Base-by-base conservation (phyloP, 2,113 vertebrate species). In the Theropithecus gelada region DNA sequence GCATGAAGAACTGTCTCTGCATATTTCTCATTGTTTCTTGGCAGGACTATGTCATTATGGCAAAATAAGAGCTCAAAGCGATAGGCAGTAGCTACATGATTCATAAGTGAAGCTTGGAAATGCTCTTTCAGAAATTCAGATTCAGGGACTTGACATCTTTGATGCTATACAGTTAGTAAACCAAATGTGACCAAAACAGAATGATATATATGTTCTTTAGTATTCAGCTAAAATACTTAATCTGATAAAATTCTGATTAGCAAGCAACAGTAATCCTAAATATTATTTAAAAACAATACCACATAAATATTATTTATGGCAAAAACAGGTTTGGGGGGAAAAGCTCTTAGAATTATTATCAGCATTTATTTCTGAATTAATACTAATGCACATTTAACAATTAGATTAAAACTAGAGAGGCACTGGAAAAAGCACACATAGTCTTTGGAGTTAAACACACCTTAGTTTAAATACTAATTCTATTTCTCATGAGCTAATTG, bases 11-110 rank as follows among this genome's bases (percentile, higher is more conserved):
- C 64, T 48, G 75, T 32, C 66, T 88, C 72, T 38, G 10, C 25
- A 35, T 40, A 95, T 52, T 93, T 82, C 87, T 79, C 94, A 52
- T n/a, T 94, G 68, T 90, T 96, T 97, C 92, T 97, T 95, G 93
- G 90, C 97, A 98, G 91, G 38, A 88, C 11, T 3, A 13, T 0
- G 88, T 97, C 93, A 83, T 87, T 92, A 97, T 40, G 13, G 38
- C 38, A 72, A 97, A 95, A 76, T 79, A 17, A 92, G 68, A 96
- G 75, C 79, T 93, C 75, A 90, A 38, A 66, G 27, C 4, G 18
- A 91, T 32, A 89, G 70, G 22, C 68, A 27, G 17, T 40, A 50
- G 38, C 73, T 81, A 59, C 18, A 43, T 1, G 32, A 55, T 57
- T 79, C 38, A 0, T n/a, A n/a, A 61, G 32, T 5, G 57, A 14